Conservation (phyloP, 1,140 invertebrate genomes). For the Drosophila sechellia region DNA sequence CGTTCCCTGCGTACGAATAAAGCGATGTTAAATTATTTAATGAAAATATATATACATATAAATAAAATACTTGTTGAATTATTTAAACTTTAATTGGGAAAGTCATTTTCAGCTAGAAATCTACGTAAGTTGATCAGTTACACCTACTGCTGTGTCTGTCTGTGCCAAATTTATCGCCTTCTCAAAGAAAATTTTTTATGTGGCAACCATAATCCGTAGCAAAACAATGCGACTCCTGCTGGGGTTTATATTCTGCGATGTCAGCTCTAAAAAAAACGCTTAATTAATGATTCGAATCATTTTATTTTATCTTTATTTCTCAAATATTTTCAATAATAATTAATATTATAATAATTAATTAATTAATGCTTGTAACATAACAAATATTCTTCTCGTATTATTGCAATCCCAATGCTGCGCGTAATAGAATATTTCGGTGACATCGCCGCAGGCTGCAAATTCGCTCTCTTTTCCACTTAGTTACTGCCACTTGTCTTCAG, state of each 20-base stretch:
- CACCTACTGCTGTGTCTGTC: too few relatives aligned
- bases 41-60: conserved; percentile 84
- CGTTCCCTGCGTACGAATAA: conserved; percentile 84
- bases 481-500: conserved; percentile 29
- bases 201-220: too few relatives aligned
- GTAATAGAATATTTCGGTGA: conserved; percentile 51
- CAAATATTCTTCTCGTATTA: conserved; percentile 77
- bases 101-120: background rate
- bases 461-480: conserved; percentile 15
- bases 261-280: conserved; percentile 9
- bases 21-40: conserved; percentile 85
- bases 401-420: conserved; percentile 63
- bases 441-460: conserved; percentile 32
- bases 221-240: too few relatives aligned
- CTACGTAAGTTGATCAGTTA: too few relatives aligned
- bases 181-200: too few relatives aligned
- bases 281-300: conserved; percentile 78
- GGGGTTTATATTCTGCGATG: too few relatives aligned
- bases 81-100: background rate
- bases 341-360: conserved; percentile 83
- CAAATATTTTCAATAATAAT: conserved; percentile 84
- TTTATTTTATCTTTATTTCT: conserved; percentile 82
- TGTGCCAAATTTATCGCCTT: too few relatives aligned
- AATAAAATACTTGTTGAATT: conserved; percentile 62
- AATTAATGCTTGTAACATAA: conserved; percentile 83